phyloP scores from a whole-genome alignment of 2,888 invertebrate genomes.

The Cheilosia vernalis region DNA sequence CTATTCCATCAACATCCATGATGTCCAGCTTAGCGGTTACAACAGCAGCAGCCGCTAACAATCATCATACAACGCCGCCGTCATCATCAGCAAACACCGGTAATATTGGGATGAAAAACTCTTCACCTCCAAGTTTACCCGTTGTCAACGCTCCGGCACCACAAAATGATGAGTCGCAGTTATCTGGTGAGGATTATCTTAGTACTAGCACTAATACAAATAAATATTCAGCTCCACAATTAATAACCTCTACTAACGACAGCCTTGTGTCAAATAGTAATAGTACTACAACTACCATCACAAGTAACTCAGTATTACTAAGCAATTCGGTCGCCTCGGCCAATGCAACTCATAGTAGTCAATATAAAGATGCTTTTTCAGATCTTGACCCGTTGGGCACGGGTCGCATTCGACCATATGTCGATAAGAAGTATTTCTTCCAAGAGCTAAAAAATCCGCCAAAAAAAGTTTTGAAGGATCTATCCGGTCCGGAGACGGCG shows the following conservation, averaged over 20 bases:
- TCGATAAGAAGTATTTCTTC: constrained; percentile 98
- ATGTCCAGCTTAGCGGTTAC: constrained; percentile 77
- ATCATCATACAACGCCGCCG: constrained; percentile 76
- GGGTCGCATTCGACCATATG: constrained; percentile 95
- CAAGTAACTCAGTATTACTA: constrained; percentile 73
- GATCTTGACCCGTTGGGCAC: constrained; percentile 97
- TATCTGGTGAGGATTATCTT: constrained; percentile 79
- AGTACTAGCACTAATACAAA: constrained; percentile 71
- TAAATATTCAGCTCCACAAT: constrained; percentile 73
- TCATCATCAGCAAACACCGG: constrained; percentile 58
- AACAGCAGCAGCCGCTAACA: constrained; percentile 79
- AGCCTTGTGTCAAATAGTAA: constrained; percentile 66
- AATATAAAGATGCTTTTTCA: constrained; percentile 92
- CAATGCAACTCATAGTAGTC: constrained; percentile 81
- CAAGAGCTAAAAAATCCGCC: constrained; percentile 97
- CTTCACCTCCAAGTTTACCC: constrained; percentile 52
- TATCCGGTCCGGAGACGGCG: constrained; percentile 82
- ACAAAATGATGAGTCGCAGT: constrained; percentile 76
- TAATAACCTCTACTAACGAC: constrained; percentile 72
- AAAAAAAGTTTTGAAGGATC: constrained; percentile 95
- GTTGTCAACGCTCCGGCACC: constrained; percentile 46
- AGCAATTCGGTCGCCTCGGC: constrained; percentile 78
- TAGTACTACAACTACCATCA: constrained; percentile 64
- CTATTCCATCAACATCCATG: constrained; percentile 63
- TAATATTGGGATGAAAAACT: constrained; percentile 43